These are phyloP conservation scores for Coilia nasus DNA, from an alignment of 2,797 vertebrate genomes.

Conservation along the genomic window DNA sequence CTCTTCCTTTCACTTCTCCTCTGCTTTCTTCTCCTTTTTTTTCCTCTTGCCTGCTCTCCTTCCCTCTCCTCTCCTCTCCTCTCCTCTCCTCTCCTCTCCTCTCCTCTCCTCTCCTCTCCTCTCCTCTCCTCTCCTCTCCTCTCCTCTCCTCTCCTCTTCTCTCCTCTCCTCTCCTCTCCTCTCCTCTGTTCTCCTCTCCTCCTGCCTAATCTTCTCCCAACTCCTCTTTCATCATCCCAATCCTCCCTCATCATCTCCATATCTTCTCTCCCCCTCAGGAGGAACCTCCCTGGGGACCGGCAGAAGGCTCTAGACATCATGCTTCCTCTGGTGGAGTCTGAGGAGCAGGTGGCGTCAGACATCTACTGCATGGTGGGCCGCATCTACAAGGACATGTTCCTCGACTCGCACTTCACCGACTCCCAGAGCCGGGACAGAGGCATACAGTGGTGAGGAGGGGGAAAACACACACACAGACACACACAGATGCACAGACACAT, in stretches of 20 bases:
- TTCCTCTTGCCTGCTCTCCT: background rate
- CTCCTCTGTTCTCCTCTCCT: background rate
- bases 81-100: no score
- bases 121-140: background rate
- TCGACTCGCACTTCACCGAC: conserved; percentile 92
- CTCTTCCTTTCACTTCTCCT: background rate
- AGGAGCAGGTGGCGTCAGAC: conserved; percentile 94
- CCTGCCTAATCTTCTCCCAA: background rate
- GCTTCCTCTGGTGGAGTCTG: conserved; percentile 88
- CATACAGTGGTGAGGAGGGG: conserved; percentile 82
- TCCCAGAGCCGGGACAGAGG: conserved; percentile 88
- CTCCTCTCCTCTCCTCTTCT: background rate
- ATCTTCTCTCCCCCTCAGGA: conserved; percentile 67
- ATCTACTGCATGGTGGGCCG: conserved; percentile 96
- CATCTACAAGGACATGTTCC: conserved; percentile 96
- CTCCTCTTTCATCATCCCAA: background rate
- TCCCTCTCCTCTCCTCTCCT: background rate
- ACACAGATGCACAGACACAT: no score
- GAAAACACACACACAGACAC: no score
- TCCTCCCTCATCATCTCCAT: background rate
- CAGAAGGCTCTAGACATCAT: conserved; percentile 94
- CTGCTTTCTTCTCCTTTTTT: background rate
- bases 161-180: background rate
- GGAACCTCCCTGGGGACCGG: conserved; percentile 90
- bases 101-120: no score